Conservation (phyloP, 2,113 vertebrate genomes). For the Hippopotamus amphibius region DNA sequence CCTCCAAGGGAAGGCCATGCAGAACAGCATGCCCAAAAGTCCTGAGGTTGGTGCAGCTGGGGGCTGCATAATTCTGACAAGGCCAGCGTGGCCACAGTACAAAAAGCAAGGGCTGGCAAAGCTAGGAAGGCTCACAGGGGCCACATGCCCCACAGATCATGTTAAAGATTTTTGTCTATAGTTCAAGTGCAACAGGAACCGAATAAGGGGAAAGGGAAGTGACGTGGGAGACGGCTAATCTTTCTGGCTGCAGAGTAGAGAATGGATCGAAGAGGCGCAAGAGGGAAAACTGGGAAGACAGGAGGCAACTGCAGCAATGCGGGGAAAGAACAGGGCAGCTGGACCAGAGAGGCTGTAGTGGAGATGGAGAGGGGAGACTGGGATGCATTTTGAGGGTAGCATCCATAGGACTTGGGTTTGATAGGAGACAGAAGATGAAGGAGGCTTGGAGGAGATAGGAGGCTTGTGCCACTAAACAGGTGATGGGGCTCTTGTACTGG, state of each 20-base stretch:
- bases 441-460: background rate
- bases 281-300: background rate
- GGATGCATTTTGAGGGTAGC: too few species aligned
- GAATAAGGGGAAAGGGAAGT: background rate
- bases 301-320: fast-evolving
- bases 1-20: background rate
- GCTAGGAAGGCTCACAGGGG: background rate
- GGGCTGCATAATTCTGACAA: background rate
- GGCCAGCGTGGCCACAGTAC: background rate
- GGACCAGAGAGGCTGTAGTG: fast-evolving
- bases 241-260: background rate
- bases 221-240: background rate
- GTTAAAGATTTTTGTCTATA: background rate
- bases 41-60: background rate
- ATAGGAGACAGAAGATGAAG: background rate
- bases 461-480: too few species aligned
- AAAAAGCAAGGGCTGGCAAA: background rate
- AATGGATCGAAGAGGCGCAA: background rate
- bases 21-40: background rate
- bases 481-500: background rate
- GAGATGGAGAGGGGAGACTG: background rate
- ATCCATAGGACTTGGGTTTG: background rate
- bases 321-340: background rate
- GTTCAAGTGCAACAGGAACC: background rate
- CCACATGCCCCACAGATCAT: background rate